Conservation (phyloP, 1,140 invertebrate genomes). For the Macrobrachium rosenbergii region DNA sequence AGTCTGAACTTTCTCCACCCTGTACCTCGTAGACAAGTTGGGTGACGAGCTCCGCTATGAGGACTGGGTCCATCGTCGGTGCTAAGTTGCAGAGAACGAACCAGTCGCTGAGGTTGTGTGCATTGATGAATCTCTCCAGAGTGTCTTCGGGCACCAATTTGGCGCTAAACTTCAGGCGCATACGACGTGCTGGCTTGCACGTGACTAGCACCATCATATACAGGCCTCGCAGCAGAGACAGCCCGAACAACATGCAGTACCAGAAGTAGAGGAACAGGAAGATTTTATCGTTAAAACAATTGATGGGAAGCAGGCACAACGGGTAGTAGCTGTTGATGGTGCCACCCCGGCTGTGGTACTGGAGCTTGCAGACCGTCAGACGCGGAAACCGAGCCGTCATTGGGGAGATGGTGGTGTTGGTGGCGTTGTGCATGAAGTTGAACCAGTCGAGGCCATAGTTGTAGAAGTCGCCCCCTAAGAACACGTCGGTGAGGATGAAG, state of each 20-base stretch:
- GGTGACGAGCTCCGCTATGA: constrained; percentile 66
- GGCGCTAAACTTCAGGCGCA: constrained; percentile 65
- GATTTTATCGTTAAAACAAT: constrained; percentile 66
- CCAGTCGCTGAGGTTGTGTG: constrained; percentile 66
- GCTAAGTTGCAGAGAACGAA: constrained; percentile 66
- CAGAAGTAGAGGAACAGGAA: constrained; percentile 66
- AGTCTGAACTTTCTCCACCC: constrained; percentile 64
- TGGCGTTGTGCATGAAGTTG: constrained; percentile 66
- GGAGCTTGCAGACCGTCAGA: constrained; percentile 65
- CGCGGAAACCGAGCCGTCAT: constrained; percentile 66
- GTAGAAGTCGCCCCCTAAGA: constrained; percentile 66
- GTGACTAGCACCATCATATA: constrained; percentile 66
- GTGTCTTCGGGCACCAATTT: constrained; percentile 66
- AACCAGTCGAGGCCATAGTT: constrained; percentile 66
- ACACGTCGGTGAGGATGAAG: constrained; percentile 66
- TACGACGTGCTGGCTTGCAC: constrained; percentile 65
- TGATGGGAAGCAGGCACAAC: constrained; percentile 65
- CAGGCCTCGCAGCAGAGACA: constrained; percentile 63
- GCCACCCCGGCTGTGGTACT: constrained; percentile 65
- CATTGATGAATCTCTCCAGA: constrained; percentile 66
- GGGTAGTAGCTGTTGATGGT: constrained; percentile 66
- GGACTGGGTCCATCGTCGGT: constrained; percentile 66
- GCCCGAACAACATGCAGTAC: constrained; percentile 65
- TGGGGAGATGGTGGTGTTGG: constrained; percentile 65
- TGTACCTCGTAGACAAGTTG: constrained; percentile 66